Base-by-base conservation (phyloP, 2,888 invertebrate genomes). In the Eueremaeus valkanovi region DNA sequence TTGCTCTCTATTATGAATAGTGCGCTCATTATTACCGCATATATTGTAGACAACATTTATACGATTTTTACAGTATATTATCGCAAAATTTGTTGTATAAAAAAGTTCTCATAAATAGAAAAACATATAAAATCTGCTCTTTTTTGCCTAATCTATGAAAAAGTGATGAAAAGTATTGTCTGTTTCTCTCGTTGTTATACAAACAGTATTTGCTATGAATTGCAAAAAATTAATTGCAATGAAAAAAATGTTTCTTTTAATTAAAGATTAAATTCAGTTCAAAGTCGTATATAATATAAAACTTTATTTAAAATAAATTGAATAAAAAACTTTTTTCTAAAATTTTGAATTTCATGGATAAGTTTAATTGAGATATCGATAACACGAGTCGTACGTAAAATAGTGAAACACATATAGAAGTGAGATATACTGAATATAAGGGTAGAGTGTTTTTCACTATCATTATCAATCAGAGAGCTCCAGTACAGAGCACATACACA, bases 301-400 rank as follows among this genome's bases (percentile, higher is more conserved):
- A 40, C 11, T 9, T 6, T 45, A 18, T 2, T 45, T 45, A 8
- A 16, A 45, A 45, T 8, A 3, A 45, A 45, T 3, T 45, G 18
- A 45, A 45, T 45, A 18, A 45, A 45, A 45, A 16, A 45, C 42
- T 45, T 45, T 45, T 45, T 45, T 45, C 42, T 40, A 6, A 40
- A 45, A 8, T 45, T 45, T 45, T n/a, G n/a, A n/a, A n/a, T n/a
- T 21, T 51, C 16, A 21, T 5, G 51, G 51, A 51, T 51, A 21
- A n/a, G n/a, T 51, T 61, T 66, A 66, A 66, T 66, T 66, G 66
- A 66, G 66, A 66, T 16, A 66, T 66, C 21, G 36, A 66, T 36
- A 66, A 66, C 66, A 66, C 9, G 36, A 66, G 36, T 66, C 8
- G 36, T 36, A 36, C 6, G 5, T 5, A 36, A 36, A 36, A n/a